A percentile compares a stretch with the other conserved stretches of the same genome.
phyloP scores from a whole-genome alignment of 1,140 invertebrate genomes.

The Eumaeus atala region DNA sequence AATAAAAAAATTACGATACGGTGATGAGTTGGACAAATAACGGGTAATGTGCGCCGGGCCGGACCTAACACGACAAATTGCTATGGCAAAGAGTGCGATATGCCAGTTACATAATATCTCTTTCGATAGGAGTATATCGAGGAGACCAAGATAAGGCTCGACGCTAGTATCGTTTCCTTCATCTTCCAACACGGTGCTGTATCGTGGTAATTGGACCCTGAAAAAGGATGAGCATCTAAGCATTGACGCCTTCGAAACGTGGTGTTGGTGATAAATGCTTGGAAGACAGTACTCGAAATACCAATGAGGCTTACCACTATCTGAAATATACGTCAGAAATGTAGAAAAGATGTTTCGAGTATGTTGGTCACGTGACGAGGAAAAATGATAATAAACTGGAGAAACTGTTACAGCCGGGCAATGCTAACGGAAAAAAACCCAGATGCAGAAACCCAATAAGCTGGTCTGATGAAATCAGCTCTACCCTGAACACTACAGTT shows the following conservation, averaged over 20 bases:
- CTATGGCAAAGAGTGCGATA: conserved; percentile 23
- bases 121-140: conserved; percentile 13
- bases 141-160: conserved; percentile 17
- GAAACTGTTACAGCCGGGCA: too few relatives aligned
- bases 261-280: conserved; percentile 29
- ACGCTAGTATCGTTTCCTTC: conserved; percentile 20
- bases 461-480: too few relatives aligned
- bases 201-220: conserved; percentile 31
- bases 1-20: conserved; percentile 19
- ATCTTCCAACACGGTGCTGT: conserved; percentile 29
- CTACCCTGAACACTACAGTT: too few relatives aligned
- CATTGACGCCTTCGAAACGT: conserved; percentile 35
- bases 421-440: too few relatives aligned
- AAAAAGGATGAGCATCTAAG: conserved; percentile 20
- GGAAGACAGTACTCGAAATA: conserved; percentile 15
- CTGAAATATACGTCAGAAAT: too few relatives aligned
- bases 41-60: too few relatives aligned
- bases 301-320: conserved; percentile 17
- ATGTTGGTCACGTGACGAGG: too few relatives aligned
- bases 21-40: conserved; percentile 8
- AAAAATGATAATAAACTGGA: too few relatives aligned
- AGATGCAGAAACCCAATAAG: too few relatives aligned
- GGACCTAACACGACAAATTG: conserved; percentile 1
- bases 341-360: too few relatives aligned
- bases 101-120: conserved; percentile 19